Percentiles rank a stretch among this genome's conserved stretches.
Conservation (phyloP, 37 sponge, comb jelly and placozoan genomes). For the Halisarca cf. caerulea region DNA sequence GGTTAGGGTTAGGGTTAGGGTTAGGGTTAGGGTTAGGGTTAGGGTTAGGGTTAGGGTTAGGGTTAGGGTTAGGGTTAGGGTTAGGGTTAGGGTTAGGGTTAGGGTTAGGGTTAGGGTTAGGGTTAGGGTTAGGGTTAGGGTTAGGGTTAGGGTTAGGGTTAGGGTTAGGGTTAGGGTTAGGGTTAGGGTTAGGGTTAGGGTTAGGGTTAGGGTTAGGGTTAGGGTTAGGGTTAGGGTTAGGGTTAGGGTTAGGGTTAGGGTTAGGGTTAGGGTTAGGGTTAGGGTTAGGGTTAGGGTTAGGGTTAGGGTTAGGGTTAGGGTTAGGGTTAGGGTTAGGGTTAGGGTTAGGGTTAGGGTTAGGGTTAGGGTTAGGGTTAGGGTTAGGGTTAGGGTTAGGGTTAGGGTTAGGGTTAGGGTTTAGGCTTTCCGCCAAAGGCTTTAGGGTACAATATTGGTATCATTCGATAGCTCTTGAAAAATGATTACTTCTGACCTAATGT, state of each 20-base stretch:
- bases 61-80: conserved; percentile 7
- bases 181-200: conserved; percentile 7
- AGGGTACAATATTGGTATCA: no score
- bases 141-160: conserved; percentile 6
- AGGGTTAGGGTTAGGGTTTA: no score
- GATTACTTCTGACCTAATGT: no score
- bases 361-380: no score
- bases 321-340: no score
- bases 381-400: no score
- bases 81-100: conserved; percentile 6
- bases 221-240: conserved; percentile 7
- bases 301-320: no score
- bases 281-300: no score
- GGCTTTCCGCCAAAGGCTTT: no score
- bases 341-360: no score
- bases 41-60: conserved; percentile 7
- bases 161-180: conserved; percentile 7
- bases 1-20: conserved; percentile 7
- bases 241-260: conserved; percentile 7
- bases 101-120: conserved; percentile 7
- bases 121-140: conserved; percentile 7
- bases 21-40: conserved; percentile 6
- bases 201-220: conserved; percentile 6
- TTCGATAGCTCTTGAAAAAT: no score
- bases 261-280: no score